Conservation (phyloP, 2,797 vertebrate species). For the Sphenopsis melanotis region DNA sequence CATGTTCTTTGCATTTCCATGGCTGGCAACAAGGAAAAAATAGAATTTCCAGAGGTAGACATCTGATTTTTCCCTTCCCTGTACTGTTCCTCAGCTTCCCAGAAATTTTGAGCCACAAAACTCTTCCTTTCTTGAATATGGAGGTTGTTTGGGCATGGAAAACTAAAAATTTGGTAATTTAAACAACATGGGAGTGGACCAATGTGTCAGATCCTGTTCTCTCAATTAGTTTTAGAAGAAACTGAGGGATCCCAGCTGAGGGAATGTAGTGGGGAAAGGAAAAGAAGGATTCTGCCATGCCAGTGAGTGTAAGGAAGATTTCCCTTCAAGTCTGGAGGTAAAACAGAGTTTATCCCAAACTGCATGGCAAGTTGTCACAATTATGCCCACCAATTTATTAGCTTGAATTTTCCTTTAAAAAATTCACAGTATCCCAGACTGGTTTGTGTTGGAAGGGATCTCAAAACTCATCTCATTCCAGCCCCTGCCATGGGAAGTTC, state of each 20-base stretch:
- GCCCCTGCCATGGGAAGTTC: neutral
- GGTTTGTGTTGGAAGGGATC: neutral
- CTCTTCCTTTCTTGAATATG: neutral
- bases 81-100: neutral
- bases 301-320: conserved; percentile 23
- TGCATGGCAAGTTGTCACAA: neutral
- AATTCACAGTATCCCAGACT: rapidly evolving
- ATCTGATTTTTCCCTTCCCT: conserved; percentile 7
- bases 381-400: neutral
- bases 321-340: neutral
- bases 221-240: conserved; percentile 35
- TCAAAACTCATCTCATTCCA: neutral
- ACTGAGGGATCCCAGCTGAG: neutral
- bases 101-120: neutral
- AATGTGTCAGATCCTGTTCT: conserved; percentile 28
- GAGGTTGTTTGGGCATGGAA: neutral
- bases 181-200: neutral
- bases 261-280: conserved; percentile 28
- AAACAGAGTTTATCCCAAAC: neutral
- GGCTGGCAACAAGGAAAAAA: neutral
- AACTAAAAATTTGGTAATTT: neutral
- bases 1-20: neutral
- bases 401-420: neutral
- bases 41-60: neutral
- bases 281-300: conserved; percentile 31